phyloP scores from a whole-genome alignment of 2,113 vertebrate genomes.

The Semnopithecus entellus region DNA sequence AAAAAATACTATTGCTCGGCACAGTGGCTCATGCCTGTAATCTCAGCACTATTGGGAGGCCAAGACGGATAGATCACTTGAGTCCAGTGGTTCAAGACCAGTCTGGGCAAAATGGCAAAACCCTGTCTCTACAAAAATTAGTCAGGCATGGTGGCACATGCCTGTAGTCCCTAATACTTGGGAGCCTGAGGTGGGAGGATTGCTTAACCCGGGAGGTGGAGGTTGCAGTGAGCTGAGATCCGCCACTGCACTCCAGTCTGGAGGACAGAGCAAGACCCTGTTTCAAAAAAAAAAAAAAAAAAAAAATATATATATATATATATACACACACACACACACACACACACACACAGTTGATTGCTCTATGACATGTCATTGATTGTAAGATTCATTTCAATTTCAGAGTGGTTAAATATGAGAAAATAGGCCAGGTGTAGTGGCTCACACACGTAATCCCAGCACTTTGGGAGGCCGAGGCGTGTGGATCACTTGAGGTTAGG shows the following conservation, averaged over 20 bases:
- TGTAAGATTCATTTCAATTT: conserved; percentile 13
- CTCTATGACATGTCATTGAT: neutral
- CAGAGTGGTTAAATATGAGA: conserved; percentile 8
- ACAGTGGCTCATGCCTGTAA: neutral
- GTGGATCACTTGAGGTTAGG: no score
- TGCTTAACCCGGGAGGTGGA: neutral
- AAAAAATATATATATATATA: rapidly evolving
- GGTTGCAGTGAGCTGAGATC: neutral
- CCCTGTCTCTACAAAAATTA: neutral
- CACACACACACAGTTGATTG: neutral
- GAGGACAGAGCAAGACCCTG: neutral
- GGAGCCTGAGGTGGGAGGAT: neutral
- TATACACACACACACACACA: rapidly evolving
- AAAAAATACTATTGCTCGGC: neutral
- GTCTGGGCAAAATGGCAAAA: neutral
- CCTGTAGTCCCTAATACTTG: neutral
- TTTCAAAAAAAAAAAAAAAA: no score
- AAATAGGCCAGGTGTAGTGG: neutral
- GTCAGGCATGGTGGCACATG: neutral
- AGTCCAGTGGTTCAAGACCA: neutral
- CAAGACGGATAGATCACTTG: neutral
- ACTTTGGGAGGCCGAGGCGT: no score
- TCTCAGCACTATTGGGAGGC: neutral
- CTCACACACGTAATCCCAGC: no score
- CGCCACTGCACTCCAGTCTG: neutral